Evolutionary conservation across 1,140 invertebrate genomes (phyloP), one percentile per base, ranked within the genome.

Genomic region (Gonatopus flavifemur): DNA sequence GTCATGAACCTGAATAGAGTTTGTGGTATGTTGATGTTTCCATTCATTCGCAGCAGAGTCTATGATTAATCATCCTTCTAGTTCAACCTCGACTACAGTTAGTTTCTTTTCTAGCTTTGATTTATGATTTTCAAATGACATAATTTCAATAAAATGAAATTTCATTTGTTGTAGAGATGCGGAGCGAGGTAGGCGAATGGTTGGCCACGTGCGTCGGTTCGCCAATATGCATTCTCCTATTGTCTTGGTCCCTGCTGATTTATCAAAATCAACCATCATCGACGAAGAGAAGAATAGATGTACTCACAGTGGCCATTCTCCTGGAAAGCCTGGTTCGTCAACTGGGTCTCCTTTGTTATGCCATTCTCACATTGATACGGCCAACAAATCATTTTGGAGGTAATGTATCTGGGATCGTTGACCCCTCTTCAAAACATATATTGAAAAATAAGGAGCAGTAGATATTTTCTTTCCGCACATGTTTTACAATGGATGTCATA

Each of bases 211-310:
- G 78, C 57, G 79, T 81, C 48, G 79, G 77, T 52, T 77, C 79
- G 47, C 80, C 80, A 42, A 70, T 82, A 52, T 75, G 77, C 49
- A 70, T 80, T 44, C 72, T 80, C 31, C 55, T 77, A 41, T 58
- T 80, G n/a, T 73, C 72, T 18, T 81, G 79, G 79, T 72, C 72
- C 0, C 66, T 79, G 15, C 62, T 80, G 52, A 78, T 81, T 39
- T 72, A 83, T 62, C 80, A 82, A 62, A 79, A 77, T 30, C 80
- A 82, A 52, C 74, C 81, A 12, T 63, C 72, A 0, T 66, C 74
- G 18, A 77, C 61, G 45, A 75, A 83, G 70, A 64, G 81, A 16
- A 78, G 78, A n/a, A 76, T 83, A 50, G 83, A 84, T 43, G 70
- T 83, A 16, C 78, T 84, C 25, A 64, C 83, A 12, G 72, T 82